phyloP scores from a whole-genome alignment of 2,113 vertebrate species.

The Hydropotes inermis region DNA sequence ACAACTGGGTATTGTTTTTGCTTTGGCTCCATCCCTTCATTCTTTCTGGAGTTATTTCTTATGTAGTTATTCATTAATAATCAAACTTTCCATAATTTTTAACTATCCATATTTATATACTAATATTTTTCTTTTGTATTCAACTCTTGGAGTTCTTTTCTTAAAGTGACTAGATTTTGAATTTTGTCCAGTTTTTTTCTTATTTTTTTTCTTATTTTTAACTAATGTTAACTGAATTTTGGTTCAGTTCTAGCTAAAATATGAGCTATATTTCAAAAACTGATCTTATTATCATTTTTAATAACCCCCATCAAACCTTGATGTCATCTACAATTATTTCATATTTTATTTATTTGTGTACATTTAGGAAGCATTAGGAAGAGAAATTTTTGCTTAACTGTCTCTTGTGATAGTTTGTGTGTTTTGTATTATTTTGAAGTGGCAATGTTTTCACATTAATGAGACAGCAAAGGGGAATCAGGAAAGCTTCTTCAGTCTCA shows the following conservation, averaged over 20 bases:
- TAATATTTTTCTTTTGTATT: neutral
- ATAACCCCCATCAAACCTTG: constrained; percentile 22
- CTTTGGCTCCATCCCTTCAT: too few relatives aligned
- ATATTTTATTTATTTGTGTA: neutral
- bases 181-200: neutral
- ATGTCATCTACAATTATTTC: constrained; percentile 13
- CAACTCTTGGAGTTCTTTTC: neutral
- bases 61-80: neutral
- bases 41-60: too few relatives aligned
- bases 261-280: constrained; percentile 35
- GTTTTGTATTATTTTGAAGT: neutral
- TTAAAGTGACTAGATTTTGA: neutral
- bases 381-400: neutral
- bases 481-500: neutral
- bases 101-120: neutral
- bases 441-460: neutral
- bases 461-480: neutral
- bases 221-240: constrained; percentile 41
- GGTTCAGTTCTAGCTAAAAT: constrained; percentile 59
- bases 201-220: neutral
- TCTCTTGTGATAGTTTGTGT: neutral
- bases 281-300: constrained; percentile 1
- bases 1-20: too few relatives aligned
- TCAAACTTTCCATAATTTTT: neutral
- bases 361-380: constrained; percentile 20